Evolutionary conservation across 1,140 invertebrate genomes (phyloP).

Genomic region (Cydia amplana): DNA sequence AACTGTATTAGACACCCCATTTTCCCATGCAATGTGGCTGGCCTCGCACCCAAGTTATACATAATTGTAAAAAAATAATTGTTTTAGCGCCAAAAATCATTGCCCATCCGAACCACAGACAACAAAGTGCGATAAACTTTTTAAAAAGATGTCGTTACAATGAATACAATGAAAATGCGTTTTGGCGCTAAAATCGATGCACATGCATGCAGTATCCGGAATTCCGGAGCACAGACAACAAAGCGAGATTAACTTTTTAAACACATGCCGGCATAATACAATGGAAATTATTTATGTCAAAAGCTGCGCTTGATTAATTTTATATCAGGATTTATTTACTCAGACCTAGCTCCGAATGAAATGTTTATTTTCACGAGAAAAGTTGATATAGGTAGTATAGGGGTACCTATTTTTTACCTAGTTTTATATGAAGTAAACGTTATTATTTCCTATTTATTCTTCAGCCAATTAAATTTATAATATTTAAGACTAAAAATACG

Average conservation of each 20-base stretch:
- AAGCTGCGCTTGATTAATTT: background rate
- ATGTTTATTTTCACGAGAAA: too few species aligned
- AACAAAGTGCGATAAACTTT: slow-evolving; percentile 13
- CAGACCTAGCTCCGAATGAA: too few species aligned
- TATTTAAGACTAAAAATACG: too few species aligned
- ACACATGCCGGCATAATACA: background rate
- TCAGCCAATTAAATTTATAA: too few species aligned
- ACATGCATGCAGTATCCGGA: background rate
- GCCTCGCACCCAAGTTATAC: too few species aligned
- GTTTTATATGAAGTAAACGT: too few species aligned
- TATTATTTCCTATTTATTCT: too few species aligned
- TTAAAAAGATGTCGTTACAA: background rate
- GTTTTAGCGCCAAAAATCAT: background rate
- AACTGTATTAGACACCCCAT: slow-evolving; percentile 9
- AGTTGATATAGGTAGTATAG: too few species aligned
- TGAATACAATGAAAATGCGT: background rate
- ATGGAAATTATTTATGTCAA: background rate
- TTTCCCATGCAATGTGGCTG: slow-evolving; percentile 2
- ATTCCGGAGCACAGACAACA: slow-evolving; percentile 27
- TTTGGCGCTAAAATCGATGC: slow-evolving; percentile 22
- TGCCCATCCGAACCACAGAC: slow-evolving; percentile 8
- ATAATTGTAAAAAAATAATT: too few species aligned
- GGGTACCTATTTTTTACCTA: too few species aligned
- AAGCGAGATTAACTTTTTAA: slow-evolving; percentile 27
- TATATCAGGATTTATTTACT: too few species aligned